Conservation (phyloP, 2,797 vertebrate genomes). For the Dermochelys coriacea region DNA sequence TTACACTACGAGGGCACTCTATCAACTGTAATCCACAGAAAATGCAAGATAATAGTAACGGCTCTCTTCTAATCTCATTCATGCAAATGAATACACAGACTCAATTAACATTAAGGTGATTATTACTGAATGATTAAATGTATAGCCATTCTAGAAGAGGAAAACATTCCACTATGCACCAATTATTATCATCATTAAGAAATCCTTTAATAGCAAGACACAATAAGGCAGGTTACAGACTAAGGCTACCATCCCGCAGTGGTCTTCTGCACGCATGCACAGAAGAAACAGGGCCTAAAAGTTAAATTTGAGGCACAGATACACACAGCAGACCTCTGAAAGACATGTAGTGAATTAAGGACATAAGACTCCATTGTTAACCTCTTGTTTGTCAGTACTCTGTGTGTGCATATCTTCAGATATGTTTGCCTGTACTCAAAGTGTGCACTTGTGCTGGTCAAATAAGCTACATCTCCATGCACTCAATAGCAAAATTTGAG, state of each 20-base stretch:
- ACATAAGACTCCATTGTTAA: neutral
- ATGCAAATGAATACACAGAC: conserved; percentile 21
- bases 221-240: neutral
- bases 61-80: neutral
- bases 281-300: neutral
- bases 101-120: conserved; percentile 46
- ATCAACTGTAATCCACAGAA: neutral
- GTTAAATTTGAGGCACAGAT: neutral
- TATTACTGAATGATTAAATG: conserved; percentile 36
- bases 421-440: neutral
- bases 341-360: neutral
- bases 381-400: neutral
- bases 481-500: neutral
- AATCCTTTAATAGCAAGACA: neutral
- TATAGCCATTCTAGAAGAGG: conserved; percentile 40
- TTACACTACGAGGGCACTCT: neutral
- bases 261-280: neutral
- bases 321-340: neutral
- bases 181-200: neutral
- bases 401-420: neutral
- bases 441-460: neutral
- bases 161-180: conserved; percentile 42
- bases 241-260: neutral
- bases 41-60: accelerated
- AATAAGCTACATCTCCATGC: neutral